Conservation (phyloP, 2,113 vertebrate species). For the Epinephelus moara region DNA sequence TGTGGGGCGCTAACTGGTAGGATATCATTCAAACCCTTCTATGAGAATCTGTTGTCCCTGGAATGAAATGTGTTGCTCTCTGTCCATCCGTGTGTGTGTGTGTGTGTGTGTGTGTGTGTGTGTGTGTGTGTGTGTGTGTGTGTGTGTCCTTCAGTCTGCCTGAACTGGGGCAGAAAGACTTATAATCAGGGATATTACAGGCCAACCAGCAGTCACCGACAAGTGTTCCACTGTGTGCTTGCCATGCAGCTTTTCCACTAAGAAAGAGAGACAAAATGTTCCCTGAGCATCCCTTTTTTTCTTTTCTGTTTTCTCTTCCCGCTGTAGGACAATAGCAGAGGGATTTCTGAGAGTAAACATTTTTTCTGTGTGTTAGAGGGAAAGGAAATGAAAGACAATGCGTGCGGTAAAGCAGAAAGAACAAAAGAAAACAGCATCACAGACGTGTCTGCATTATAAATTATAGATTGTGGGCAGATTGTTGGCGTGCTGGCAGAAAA, state of each 20-base stretch:
- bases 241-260: constrained; percentile 28
- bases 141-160: background rate
- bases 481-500: constrained; percentile 13
- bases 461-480: constrained; percentile 49
- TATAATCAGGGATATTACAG: constrained; percentile 27
- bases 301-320: background rate
- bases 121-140: background rate
- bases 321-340: constrained; percentile 28
- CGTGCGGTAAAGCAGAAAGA: constrained; percentile 15
- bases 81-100: background rate
- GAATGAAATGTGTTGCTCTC: background rate
- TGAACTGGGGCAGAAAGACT: constrained; percentile 8
- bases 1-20: rapidly evolving
- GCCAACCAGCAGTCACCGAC: constrained; percentile 28
- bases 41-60: background rate
- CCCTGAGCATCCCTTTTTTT: background rate
- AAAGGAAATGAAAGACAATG: constrained; percentile 52
- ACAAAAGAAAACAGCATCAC: constrained; percentile 31
- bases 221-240: constrained; percentile 16
- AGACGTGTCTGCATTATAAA: constrained; percentile 50
- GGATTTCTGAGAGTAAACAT: constrained; percentile 41
- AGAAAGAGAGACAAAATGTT: constrained; percentile 43
- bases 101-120: background rate
- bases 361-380: constrained; percentile 32
- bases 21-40: no score